A percentile compares a stretch with the other conserved stretches of the same genome.
Evolutionary conservation across 2,888 invertebrate genomes (phyloP).

Genomic region (Acanthosoma haemorrhoidale): DNA sequence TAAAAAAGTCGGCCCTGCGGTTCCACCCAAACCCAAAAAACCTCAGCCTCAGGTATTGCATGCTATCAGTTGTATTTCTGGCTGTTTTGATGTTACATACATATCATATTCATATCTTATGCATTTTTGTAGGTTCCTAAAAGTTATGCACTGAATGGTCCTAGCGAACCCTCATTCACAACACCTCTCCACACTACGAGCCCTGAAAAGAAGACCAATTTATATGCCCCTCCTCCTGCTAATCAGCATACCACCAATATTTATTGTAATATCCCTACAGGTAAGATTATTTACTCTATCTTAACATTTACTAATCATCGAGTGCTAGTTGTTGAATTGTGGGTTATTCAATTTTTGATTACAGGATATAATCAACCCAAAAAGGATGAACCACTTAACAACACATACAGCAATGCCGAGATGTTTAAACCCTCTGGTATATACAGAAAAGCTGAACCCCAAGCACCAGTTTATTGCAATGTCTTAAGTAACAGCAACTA

Average conservation of each 20-base stretch:
- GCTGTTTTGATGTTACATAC: background rate
- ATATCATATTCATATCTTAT: background rate
- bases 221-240: background rate
- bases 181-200: conserved; percentile 54
- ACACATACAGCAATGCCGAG: conserved; percentile 56
- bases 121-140: conserved; percentile 60
- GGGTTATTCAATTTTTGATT: background rate
- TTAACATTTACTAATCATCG: too few species aligned
- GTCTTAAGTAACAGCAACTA: conserved; percentile 37
- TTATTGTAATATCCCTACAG: conserved; percentile 46
- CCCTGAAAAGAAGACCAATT: conserved; percentile 44
- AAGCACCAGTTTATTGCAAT: conserved; percentile 40
- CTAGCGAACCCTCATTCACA: conserved; percentile 69
- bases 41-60: conserved; percentile 53
- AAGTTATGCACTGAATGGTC: conserved; percentile 64
- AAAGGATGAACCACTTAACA: conserved; percentile 19
- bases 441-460: conserved; percentile 39
- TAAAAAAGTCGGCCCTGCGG: conserved; percentile 68
- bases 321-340: too few species aligned
- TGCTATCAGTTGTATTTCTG: background rate
- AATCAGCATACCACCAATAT: conserved; percentile 42
- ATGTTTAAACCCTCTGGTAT: conserved; percentile 33
- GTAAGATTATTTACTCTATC: background rate
- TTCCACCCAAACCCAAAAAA: conserved; percentile 74
- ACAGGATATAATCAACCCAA: background rate